Conservation (phyloP, 2,113 vertebrate genomes). For the Pituophis catenifer region DNA sequence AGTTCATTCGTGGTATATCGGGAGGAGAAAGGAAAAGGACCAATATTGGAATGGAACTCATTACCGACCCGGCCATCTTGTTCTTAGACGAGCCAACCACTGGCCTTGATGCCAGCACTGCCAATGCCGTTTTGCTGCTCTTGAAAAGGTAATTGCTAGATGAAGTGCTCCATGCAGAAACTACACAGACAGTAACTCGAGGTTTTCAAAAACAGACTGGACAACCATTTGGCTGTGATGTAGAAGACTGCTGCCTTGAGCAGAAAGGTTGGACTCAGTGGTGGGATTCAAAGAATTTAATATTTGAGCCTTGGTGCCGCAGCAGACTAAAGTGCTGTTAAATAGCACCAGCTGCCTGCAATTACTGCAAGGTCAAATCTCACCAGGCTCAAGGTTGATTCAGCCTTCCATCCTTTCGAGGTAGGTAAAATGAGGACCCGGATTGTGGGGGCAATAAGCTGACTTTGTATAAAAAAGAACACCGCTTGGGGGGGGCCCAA, state of each 20-base stretch:
- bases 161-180: not conserved
- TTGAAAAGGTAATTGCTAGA: constrained; percentile 79
- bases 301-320: no score
- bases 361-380: no score
- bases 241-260: not conserved
- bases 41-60: constrained; percentile 94
- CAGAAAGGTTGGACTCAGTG: not conserved
- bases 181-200: not conserved
- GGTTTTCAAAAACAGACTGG: not conserved
- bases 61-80: constrained; percentile 85
- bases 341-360: no score
- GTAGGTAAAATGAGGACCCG: no score
- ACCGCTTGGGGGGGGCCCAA: no score
- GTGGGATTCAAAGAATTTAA: no score
- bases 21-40: constrained; percentile 94
- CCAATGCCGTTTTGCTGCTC: constrained; percentile 86
- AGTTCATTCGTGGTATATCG: constrained; percentile 84
- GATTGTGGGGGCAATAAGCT: no score
- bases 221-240: not conserved
- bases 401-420: no score
- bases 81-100: constrained; percentile 96
- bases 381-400: no score
- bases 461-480: no score
- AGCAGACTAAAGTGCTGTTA: no score
- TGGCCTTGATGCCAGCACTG: constrained; percentile 91